These are phyloP conservation scores for Peromyscus eremicus DNA, from an alignment of 2,797 vertebrate genomes.

Conservation along the genomic window DNA sequence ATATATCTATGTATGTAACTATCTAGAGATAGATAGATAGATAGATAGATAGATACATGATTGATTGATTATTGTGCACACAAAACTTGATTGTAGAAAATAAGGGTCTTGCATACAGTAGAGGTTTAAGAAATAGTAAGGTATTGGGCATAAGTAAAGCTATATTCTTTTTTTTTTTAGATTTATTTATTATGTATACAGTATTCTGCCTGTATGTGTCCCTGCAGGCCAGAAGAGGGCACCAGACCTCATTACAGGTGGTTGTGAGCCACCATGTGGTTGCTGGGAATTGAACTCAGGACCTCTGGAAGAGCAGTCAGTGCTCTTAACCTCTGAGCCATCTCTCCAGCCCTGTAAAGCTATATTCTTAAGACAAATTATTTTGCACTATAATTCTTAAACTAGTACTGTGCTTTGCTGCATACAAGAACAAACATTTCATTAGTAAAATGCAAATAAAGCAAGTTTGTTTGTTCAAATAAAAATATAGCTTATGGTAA, in stretches of 20 bases:
- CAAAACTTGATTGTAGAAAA: constrained; percentile 24
- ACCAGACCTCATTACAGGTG: no score
- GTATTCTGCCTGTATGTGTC: no score
- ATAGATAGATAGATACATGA: no score
- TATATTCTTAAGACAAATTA: neutral
- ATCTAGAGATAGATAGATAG: neutral
- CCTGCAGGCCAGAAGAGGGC: no score
- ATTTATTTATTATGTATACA: no score
- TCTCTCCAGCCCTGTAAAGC: no score
- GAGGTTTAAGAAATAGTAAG: neutral
- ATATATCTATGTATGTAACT: neutral
- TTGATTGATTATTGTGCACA: neutral
- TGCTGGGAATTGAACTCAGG: no score
- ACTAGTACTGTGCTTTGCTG: neutral
- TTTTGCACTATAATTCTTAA: neutral
- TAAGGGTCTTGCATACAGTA: neutral
- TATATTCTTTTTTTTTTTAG: no score
- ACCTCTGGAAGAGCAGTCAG: no score
- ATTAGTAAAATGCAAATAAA: constrained; percentile 50
- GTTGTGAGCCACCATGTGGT: no score
- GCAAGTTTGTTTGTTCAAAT: neutral
- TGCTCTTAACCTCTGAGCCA: no score
- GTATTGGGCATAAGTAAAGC: constrained; percentile 2
- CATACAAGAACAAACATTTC: constrained; percentile 35
- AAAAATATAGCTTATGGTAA: neutral